Base-by-base conservation (phyloP, 2,113 vertebrate genomes). In the Oryzias celebensis region DNA sequence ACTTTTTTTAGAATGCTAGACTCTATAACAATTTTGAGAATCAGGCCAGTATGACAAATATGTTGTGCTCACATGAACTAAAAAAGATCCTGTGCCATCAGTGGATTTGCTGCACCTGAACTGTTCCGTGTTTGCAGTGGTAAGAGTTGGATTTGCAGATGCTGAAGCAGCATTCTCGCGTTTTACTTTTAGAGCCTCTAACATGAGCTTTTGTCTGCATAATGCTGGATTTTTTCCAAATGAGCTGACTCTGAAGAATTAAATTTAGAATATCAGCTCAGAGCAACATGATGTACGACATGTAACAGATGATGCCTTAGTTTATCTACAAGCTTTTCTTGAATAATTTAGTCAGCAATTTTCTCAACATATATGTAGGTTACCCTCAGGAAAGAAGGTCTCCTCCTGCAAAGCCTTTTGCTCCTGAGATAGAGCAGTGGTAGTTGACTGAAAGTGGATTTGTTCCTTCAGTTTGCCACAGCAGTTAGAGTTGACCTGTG, bases 191-290 rank as follows among this genome's bases (percentile, higher is more conserved):
- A 55, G 50, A 58, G 23, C 17, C 44, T 16, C n/a, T 52, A 7
- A 66, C 67, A 52, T 65, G 64, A 47, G 57, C 16, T 0, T 4
- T 64, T 42, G 72, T 68, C 61, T 65, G 50, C 68, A 57, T 73
- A 67, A 71, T 54, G 60, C 17, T 44, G 57, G 36, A 45, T 26
- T 60, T 59, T 68, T 65, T 65, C 46, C 26, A 36, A 71, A 62
- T 64, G 61, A 81, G 69, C 70, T 77, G 72, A 83, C 67, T 70
- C 64, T 67, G 71, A 69, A 67, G 48, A 81, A 72, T 64, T 77
- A 49, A 74, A 86, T 0, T 52, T 73, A 77, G 69, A 72, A 59
- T 53, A 61, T 70, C 46, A 16, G 14, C 41, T 52, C 51, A 43
- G 60, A 55, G 58, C 44, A 47, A 36, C 51, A 62, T 63, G 49